phyloP scores from a whole-genome alignment of 2,113 vertebrate genomes.

The Notarius quadriscutis region DNA sequence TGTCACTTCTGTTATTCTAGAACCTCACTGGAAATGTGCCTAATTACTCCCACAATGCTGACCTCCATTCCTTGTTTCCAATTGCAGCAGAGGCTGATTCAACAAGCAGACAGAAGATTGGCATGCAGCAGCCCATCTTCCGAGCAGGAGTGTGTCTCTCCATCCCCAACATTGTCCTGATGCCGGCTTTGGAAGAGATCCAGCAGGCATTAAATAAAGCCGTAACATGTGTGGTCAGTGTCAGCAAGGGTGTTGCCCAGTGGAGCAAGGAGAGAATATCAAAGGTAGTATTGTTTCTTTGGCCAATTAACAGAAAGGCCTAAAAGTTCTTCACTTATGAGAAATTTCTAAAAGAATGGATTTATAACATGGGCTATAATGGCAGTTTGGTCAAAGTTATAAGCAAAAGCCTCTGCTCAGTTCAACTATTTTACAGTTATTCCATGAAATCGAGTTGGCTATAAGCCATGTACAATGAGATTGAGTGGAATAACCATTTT shows the following conservation, averaged over 20 bases:
- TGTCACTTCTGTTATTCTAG: neutral
- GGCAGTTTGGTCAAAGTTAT: neutral
- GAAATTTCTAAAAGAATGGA: neutral
- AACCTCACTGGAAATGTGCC: neutral
- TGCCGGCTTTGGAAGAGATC: conserved; percentile 84
- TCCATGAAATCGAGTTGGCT: too few species aligned
- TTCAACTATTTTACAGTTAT: neutral
- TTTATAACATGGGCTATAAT: neutral
- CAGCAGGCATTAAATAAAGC: conserved; percentile 84
- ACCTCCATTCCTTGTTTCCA: neutral
- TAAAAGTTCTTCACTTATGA: neutral
- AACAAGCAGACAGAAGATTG: conserved; percentile 64
- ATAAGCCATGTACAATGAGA: too few species aligned
- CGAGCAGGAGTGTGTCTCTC: conserved; percentile 76
- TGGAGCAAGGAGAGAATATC: conserved; percentile 85
- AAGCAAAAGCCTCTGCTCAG: neutral
- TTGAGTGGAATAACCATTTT: too few species aligned
- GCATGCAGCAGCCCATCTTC: conserved; percentile 77
- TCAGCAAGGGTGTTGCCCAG: conserved; percentile 84
- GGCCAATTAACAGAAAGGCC: neutral
- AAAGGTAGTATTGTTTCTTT: conserved; percentile 71
- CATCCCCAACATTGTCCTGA: conserved; percentile 84
- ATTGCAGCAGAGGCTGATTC: conserved; percentile 68
- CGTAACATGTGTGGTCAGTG: conserved; percentile 81
- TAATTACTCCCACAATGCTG: neutral